These are phyloP conservation scores for Brachypteracias leptosomus DNA, from an alignment of 2,113 vertebrate genomes.

Conservation along the genomic window DNA sequence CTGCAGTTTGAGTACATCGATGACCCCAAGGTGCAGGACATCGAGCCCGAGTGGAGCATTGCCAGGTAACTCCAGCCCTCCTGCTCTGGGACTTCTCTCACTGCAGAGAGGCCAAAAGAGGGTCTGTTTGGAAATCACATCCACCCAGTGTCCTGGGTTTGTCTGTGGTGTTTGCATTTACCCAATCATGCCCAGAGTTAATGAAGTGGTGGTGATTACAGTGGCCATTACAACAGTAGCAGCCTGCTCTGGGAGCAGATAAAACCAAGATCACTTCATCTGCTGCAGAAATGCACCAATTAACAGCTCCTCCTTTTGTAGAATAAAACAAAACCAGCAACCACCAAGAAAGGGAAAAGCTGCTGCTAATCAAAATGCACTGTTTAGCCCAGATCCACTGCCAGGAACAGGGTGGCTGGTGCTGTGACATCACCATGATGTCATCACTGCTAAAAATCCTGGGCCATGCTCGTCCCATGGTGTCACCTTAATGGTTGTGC, in stretches of 20 bases:
- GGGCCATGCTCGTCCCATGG: not conserved
- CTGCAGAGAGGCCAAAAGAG: not conserved
- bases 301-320: not conserved
- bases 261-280: not conserved
- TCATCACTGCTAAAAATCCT: not conserved
- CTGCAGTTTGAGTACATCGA: slow-evolving; percentile 94
- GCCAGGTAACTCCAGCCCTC: slow-evolving; percentile 80
- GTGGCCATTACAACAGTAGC: not conserved
- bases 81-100: not conserved
- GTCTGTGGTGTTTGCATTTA: not conserved
- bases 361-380: not conserved
- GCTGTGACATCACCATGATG: not conserved
- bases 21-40: slow-evolving; percentile 90
- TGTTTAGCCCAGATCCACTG: not conserved
- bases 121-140: not conserved
- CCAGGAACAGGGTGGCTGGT: not conserved
- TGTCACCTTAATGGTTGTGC: not conserved
- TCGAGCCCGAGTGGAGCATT: slow-evolving; percentile 98
- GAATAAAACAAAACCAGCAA: not conserved
- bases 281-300: slow-evolving; percentile 12
- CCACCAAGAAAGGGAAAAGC: not conserved
- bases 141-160: not conserved
- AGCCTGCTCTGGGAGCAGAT: not conserved
- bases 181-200: not conserved
- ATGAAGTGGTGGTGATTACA: not conserved